Evolutionary conservation across 2,888 invertebrate genomes (phyloP), one percentile per base, ranked within the genome.

Genomic region (Apantesis nais): DNA sequence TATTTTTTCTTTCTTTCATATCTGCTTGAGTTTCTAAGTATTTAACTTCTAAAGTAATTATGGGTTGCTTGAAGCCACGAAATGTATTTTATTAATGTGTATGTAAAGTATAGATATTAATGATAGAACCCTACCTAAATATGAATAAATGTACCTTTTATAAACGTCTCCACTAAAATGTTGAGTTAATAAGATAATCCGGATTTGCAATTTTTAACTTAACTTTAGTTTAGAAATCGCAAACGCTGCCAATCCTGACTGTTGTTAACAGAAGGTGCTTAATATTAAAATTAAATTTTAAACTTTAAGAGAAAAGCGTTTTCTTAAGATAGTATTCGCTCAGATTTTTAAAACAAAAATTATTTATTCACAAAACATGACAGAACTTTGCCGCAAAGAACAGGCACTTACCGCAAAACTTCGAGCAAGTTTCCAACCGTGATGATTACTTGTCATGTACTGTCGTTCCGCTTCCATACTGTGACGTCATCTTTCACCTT

Each of bases 381-480:
- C 83, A 78, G 84, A 88, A 86, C 78, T 86, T 87, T 52, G 77
- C 63, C 74, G 67, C 66, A 73, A 75, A 71, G 34, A 48, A 71
- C 61, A 77, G 66, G 73, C 72, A 73, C 78, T 83, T 83, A 79
- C 80, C 85, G 82, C 83, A 80, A 79, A 88, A 88, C 79, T 90
- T 89, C 77, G 77, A 80, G 80, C 78, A 88, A 90, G 88, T 90
- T 91, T 85, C 80, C 83, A 84, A 87, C 86, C 64, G 85, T 83
- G 87, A 88, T 92, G 91, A 93, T 92, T 92, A 89, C 89, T 90
- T 87, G 88, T 89, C 86, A 86, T 83, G 83, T 85, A 83, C 84
- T 85, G 88, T 88, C 87, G 81, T 83, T 80, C 81, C 25, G 62
- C 68, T 73, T 66, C 71, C 68, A 62, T 74, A 66, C 39, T 48